These are phyloP conservation scores for Protobothrops mucrosquamatus DNA, from an alignment of 2,113 vertebrate genomes.

Conservation along the genomic window DNA sequence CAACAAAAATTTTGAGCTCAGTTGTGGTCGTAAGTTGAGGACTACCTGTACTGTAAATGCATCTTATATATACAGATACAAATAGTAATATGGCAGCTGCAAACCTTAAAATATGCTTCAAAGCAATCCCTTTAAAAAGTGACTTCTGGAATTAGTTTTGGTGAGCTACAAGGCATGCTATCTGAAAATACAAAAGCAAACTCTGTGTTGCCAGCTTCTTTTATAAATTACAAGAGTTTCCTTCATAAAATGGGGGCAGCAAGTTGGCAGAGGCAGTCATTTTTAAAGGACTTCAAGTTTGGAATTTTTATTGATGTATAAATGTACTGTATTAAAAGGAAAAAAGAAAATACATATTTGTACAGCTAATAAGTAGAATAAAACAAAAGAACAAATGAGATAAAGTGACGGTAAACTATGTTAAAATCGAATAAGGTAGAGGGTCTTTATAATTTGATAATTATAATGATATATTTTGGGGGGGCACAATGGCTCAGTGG, in stretches of 20 bases:
- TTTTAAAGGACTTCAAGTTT: not conserved
- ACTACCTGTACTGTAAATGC: not conserved
- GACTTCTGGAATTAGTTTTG: not conserved
- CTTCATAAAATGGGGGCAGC: not conserved
- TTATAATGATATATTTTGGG: not conserved
- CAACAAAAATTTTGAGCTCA: not conserved
- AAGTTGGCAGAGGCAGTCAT: constrained; percentile 6
- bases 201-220: not conserved
- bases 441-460: not conserved
- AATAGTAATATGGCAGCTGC: not conserved
- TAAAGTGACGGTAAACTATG: not conserved
- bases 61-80: not conserved
- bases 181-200: constrained; percentile 34
- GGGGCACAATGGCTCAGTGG: not conserved
- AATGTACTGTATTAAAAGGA: not conserved
- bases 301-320: not conserved
- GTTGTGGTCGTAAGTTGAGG: not conserved
- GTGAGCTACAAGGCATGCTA: not conserved
- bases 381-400: not conserved
- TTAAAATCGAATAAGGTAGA: not conserved
- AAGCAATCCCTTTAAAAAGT: not conserved
- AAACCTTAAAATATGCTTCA: not conserved
- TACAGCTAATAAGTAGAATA: not conserved
- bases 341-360: not conserved
- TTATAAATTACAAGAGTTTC: not conserved